Base-by-base conservation (phyloP, 23 tunicate genomes). In the Trididemnum nubilum region DNA sequence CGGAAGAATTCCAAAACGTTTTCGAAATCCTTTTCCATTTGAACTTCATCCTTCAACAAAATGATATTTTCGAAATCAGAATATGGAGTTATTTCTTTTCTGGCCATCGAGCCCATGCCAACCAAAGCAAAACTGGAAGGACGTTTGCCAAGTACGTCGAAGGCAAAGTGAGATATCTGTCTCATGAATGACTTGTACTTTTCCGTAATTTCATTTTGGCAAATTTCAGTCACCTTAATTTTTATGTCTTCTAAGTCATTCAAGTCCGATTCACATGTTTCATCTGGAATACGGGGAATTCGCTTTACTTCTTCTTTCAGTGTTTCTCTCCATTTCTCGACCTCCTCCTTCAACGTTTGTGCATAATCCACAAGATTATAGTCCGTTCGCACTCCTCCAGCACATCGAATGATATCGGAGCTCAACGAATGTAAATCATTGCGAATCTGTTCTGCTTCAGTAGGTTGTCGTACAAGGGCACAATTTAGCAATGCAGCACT, bases 61-160 rank as follows among this genome's bases (percentile, higher is more conserved):
- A 85, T 85, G 1, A 57, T 73, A 50, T 78, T 34, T 51, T 85
- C 89, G 77, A 85, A 85, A 85, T 85, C 89, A 44, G 89, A 85
- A 77, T 85, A 85, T 1, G 69, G 83, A 0, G 89, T 85, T 2
- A 85, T 51, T 85, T 85, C 89, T 1, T 50, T 51, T 31, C 89
- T 61, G 1, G 89, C 77, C 40, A 85, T 30, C 9, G 83, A 85
- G 4, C 67, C 67, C 67, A 61, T 61, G 4, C 67, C 67, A 21
- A 24, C 29, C 5, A 61, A 5, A 3, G 67, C 26, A 61, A 12
- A 61, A 3, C n/a, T 5, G 26, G 26, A 61, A 4, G 67, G 67
- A 22, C 26, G 5, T 61, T 61, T n/a, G 4, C 67, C 67, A 23
- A 61, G 26, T 61, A 61, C n/a, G 4, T n/a, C 26, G 4, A 21